These are phyloP conservation scores for Dicrurus megarhynchus DNA, from an alignment of 2,113 vertebrate species.

Conservation along the genomic window DNA sequence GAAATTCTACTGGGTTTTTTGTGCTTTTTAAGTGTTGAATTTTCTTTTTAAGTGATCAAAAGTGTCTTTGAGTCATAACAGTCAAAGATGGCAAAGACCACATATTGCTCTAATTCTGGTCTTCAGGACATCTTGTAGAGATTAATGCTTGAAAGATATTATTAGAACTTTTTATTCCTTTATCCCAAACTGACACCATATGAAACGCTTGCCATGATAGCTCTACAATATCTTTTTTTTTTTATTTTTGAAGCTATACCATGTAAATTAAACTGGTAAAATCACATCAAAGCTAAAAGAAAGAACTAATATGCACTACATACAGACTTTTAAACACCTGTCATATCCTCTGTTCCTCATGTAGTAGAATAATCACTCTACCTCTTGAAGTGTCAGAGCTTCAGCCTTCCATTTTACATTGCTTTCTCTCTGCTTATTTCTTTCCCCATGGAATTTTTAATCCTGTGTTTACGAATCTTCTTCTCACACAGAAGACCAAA, in stretches of 20 bases:
- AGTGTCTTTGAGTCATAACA: conserved; percentile 39
- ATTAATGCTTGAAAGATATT: conserved; percentile 57
- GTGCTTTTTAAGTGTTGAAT: not conserved
- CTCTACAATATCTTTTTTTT: not conserved
- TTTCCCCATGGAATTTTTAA: not conserved
- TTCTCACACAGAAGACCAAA: not conserved
- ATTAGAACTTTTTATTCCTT: conserved; percentile 53
- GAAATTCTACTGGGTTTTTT: conserved; percentile 22
- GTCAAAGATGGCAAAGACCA: conserved; percentile 49
- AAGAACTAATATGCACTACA: not conserved
- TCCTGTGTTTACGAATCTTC: not conserved
- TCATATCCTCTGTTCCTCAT: not conserved
- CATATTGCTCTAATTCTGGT: conserved; percentile 56
- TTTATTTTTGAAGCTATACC: not conserved
- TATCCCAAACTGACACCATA: conserved; percentile 42
- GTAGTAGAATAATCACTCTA: not conserved
- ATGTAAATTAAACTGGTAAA: conserved; percentile 11
- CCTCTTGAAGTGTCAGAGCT: not conserved
- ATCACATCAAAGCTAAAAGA: not conserved
- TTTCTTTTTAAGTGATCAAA: conserved; percentile 61
- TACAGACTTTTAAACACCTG: not conserved
- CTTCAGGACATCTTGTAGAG: conserved; percentile 47
- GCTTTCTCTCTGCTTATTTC: not conserved
- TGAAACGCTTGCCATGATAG: conserved; percentile 13
- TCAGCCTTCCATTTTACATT: not conserved